Percentiles rank a stretch among this genome's conserved stretches.
Conservation (phyloP, 2,113 vertebrate species). For the Choloepus hoffmanni region DNA sequence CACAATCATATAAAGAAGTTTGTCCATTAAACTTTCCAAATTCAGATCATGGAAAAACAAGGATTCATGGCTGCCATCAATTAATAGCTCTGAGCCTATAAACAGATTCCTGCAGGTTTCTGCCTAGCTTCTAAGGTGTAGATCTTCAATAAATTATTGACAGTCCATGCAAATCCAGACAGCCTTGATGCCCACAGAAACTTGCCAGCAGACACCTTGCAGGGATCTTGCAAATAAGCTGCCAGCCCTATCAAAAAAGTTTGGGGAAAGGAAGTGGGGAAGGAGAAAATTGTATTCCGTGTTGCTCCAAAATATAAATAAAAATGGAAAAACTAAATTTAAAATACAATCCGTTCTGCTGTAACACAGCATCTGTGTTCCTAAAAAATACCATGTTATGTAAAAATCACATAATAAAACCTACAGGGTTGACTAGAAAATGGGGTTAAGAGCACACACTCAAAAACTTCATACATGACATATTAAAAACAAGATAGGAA, state of each 20-base stretch:
- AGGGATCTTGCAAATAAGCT: background rate
- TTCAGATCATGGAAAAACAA: slow-evolving; percentile 14
- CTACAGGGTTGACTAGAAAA: background rate
- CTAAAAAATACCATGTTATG: background rate
- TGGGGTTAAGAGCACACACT: background rate
- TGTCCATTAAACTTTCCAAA: background rate
- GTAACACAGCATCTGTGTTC: background rate
- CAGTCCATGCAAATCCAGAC: background rate
- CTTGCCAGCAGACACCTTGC: background rate
- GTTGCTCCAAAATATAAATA: slow-evolving; percentile 25
- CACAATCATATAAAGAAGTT: background rate
- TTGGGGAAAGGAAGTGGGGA: background rate
- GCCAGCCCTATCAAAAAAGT: background rate
- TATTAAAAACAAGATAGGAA: background rate
- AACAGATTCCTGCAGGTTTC: background rate
- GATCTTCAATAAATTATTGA: background rate
- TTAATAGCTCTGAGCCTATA: background rate
- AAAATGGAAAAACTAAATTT: slow-evolving; percentile 14
- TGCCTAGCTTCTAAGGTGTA: background rate
- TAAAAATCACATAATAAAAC: background rate
- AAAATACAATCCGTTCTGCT: slow-evolving; percentile 36
- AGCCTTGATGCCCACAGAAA: background rate
- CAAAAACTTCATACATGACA: background rate
- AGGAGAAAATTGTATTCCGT: background rate
- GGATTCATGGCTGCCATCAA: background rate